These are phyloP conservation scores for Atta texana DNA, from an alignment of 1,140 invertebrate species.

Conservation along the genomic window DNA sequence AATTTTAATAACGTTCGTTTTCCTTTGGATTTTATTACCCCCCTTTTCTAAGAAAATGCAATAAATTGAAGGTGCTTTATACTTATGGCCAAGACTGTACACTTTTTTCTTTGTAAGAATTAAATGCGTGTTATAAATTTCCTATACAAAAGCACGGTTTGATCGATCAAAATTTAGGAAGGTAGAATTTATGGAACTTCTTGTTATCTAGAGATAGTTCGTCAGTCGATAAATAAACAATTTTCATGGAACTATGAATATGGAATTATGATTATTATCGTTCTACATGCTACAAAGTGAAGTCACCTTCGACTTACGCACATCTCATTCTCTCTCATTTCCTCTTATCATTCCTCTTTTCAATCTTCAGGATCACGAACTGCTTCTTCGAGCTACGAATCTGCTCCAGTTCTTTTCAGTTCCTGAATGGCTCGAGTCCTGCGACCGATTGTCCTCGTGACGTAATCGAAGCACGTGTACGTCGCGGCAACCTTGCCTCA, in stretches of 20 bases:
- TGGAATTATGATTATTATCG: not conserved
- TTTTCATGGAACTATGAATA: not conserved
- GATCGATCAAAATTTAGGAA: not conserved
- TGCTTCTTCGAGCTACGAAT: not conserved
- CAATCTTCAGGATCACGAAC: not conserved
- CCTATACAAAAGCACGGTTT: not conserved
- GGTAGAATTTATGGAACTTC: not conserved
- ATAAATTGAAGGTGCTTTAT: no score
- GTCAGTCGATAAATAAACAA: constrained; percentile 22
- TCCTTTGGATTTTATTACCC: no score
- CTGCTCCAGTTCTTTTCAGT: not conserved
- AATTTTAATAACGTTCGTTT: no score
- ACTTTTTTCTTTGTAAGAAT: not conserved
- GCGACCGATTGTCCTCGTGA: constrained; percentile 77
- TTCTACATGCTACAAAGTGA: constrained; percentile 22
- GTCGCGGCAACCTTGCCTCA: constrained; percentile 69
- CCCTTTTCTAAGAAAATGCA: no score
- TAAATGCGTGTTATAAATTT: not conserved
- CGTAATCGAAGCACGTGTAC: constrained; percentile 83
- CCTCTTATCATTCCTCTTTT: not conserved
- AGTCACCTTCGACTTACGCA: not conserved
- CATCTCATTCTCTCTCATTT: not conserved
- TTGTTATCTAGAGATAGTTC: not conserved
- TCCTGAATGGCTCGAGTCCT: constrained; percentile 75
- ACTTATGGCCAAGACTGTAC: no score